Evolutionary conservation across 2,797 vertebrate species (phyloP), one percentile per base, ranked within the genome.

Genomic region (Acanthornis magna): DNA sequence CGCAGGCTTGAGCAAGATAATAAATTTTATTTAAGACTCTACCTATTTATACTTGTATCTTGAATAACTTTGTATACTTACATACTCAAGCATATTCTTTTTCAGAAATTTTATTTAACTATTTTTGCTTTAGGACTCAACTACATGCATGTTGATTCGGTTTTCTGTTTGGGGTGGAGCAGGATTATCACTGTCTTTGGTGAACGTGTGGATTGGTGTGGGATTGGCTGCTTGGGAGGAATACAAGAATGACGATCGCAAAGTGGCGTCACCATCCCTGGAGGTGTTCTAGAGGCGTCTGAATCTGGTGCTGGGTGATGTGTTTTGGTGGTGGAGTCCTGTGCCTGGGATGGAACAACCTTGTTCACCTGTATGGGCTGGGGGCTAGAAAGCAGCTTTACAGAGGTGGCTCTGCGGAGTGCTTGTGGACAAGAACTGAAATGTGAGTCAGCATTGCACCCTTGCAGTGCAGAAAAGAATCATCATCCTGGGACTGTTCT

Each of bases 71-170:
- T 12, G 8, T 38, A 15, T 43, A 25, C 8, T n/a, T 42, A 29
- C 1, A 1, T 38, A 51, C 12, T 63, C 4, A 13, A n/a, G n/a
- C 2, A 6, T 61, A 25, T 43, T 32, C 13, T 57, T 79, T 61
- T 83, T 34, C 12, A 71, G 45, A 45, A 53, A 22, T 58, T 65
- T 67, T 78, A 5, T 67, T 40, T 20, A 32, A 40, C 11, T 42
- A 0, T 26, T 91, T 89, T 82, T 82, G 10, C 20, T 71, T 58
- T 83, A 60, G 58, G 25, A 47, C 5, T 77, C 15, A 68, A 40
- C 10, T 57, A 25, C 9, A 1, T n/a, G 25, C 1, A 1, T 65
- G 6, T 63, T 48, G 30, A 21, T 68, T 66, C 2, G 7, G 7
- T 77, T 71, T 85, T 85, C 26, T 71, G 9, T 26, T 61, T 81